Base-by-base conservation (phyloP, 2,888 invertebrate species). In the Caenorhabditis wallacei region DNA sequence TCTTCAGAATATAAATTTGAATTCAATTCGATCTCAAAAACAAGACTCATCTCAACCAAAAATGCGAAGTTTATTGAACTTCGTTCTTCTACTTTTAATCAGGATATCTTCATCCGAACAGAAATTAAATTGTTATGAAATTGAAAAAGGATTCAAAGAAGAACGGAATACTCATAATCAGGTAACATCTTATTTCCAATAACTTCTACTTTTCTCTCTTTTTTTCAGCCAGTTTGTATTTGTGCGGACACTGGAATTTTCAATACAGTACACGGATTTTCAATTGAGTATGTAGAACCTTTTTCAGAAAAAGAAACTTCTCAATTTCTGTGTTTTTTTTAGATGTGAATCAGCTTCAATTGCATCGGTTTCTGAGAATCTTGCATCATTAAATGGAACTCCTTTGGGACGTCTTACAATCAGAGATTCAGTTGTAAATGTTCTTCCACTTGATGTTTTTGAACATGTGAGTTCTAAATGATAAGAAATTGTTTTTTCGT, bases 361-460 rank as follows among this genome's bases (percentile, higher is more conserved):
- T 74, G 85, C 86, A 13, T 51, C 85, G 1, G 63, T 91, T 16
- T 84, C 83, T 84, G 80, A 80, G 10, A 82, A 88, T 18, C 80
- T 91, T 24, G 59, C 68, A 30, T 64, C 85, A 1, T 71, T 91
- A 43, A 91, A 90, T 72, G 85, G 85, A n/a, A 89, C 84, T 20
- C 40, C 46, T 3, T 51, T 91, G 20, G 81, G 85, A 22, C 78
- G 81, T 20, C 51, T 91, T 59, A 84, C 81, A 46, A 87, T 91
- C 53, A 89, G 89, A 87, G 85, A 91, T 59, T 84, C 88, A 11
- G 64, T 81, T 7, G 75, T 89, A 18, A 88, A 86, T 56, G 85
- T 86, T 43, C 53, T 91, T 18, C 89, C 90, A 8, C 70, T 46
- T 24, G 87, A 90, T 51, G 83, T 91, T 75, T 89, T 91, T 56